Base-by-base conservation (phyloP, 2,113 vertebrate genomes). In the Spea bombifrons region DNA sequence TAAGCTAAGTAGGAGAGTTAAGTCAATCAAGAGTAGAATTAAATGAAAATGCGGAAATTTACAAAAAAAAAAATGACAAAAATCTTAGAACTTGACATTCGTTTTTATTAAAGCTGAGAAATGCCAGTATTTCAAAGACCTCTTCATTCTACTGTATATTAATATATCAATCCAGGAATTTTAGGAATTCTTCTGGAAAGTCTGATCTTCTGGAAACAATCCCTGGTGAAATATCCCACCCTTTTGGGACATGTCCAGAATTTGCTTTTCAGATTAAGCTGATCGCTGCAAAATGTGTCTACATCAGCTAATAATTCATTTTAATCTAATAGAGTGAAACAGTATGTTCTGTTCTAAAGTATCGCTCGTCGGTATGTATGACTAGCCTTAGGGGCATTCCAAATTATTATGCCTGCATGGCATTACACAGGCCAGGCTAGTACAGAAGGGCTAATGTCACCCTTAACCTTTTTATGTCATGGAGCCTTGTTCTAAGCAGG, bases 361-460 rank as follows among this genome's bases (percentile, higher is more conserved):
- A 65, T 65, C 30, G 9, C 3, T 10, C 66, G 13, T 45, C 47
- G 66, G 66, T 48, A 68, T 47, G 45, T 12, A 47, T 3, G 44
- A 3, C 12, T 68, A 68, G 66, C 66, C 66, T 68, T 5, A 47
- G 66, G 66, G 10, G 30, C 66, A 68, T 47, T 47, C 66, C 66
- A 68, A 5, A 13, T 59, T 13, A 52, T 59, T 13, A 12, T 4
- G 55, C 55, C 55, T 13, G 10, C 12, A 3, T 59, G 4, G 8
- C 10, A 9, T 9, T 59, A 59, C 55, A 59, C 55, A 59, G 55
- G 4, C 55, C 10, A 13, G 6, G 55, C 55, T 12, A 13, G 55
- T 13, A 59, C 55, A 9, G 55, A 59, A 59, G 55, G 55, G 55
- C 15, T 59, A 59, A 59, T 59, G 55, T 59, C 55, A 59, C 55